Percentiles rank a stretch among this genome's conserved stretches.
Conservation (phyloP, 2,797 vertebrate species). For the Amazona ochrocephala region DNA sequence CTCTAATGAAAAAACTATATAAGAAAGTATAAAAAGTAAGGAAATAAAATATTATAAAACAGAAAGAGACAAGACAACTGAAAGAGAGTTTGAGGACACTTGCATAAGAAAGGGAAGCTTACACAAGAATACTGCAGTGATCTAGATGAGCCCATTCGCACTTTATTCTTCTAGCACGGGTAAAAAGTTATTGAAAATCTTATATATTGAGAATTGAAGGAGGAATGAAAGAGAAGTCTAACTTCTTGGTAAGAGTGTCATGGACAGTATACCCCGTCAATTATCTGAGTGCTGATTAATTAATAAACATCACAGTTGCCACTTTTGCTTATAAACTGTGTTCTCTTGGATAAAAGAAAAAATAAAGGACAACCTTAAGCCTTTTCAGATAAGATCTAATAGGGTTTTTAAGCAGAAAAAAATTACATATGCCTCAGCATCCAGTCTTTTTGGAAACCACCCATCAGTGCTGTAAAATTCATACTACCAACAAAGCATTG, state of each 20-base stretch:
- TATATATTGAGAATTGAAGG: background rate
- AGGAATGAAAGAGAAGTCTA: background rate
- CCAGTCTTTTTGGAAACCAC: background rate
- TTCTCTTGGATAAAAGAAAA: background rate
- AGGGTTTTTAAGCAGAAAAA: background rate
- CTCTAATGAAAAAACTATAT: background rate
- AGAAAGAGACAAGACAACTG: background rate
- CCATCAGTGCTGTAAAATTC: background rate
- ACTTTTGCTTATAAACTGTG: background rate
- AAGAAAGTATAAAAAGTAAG: background rate
- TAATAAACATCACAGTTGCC: background rate
- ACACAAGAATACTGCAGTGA: background rate
- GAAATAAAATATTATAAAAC: background rate
- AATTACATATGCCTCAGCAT: rapidly evolving
- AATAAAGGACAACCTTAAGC: background rate
- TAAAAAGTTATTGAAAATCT: background rate
- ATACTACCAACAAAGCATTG: background rate
- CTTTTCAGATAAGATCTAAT: background rate
- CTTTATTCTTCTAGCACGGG: background rate
- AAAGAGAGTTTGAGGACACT: background rate
- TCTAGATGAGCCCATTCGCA: background rate
- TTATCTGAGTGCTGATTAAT: background rate
- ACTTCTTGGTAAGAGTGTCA: rapidly evolving
- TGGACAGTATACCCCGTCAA: background rate
- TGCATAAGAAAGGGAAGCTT: background rate